Evolutionary conservation across 2,888 invertebrate genomes (phyloP), one percentile per base, ranked within the genome.

Genomic region (Caprella mutica): DNA sequence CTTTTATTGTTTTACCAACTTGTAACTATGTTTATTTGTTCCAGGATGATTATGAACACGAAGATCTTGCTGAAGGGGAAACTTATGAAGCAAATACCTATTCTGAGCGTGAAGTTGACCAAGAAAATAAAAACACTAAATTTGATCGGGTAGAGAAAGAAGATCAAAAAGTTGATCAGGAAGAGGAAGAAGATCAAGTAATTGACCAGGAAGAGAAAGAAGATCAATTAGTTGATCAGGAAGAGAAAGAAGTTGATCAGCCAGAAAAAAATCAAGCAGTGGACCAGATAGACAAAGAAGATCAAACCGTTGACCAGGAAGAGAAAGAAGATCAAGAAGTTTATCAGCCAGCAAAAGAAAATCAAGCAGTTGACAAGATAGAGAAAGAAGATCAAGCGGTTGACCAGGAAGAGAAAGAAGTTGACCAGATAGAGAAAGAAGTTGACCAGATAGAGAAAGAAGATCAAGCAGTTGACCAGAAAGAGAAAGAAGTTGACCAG

Each of bases 241-340:
- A 19, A 5, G 24, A 40, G 19, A 40, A 8, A 12, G 17, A 19
- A 14, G 19, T 19, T n/a, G n/a, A n/a, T n/a, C n/a, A n/a, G n/a
- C n/a, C n/a, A n/a, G n/a, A n/a, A n/a, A n/a, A n/a, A n/a, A n/a
- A n/a, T n/a, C n/a, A n/a, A n/a, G n/a, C n/a, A n/a, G n/a, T n/a
- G n/a, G n/a, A n/a, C n/a, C n/a, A n/a, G n/a, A n/a, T n/a, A n/a
- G 48, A 48, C 29, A 30, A 48, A 5, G 48, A 29, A 9, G 40
- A 9, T 19, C 17, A 40, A 40, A 19, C 40, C 21, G 40, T 19
- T 40, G 8, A 40, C 40, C 17, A 8, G 8, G 40, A 40, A 6
- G 21, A 8, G 14, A 21, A 8, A n/a, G 17, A 17, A 40, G 8
- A n/a, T n/a, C 5, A 5, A 19, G 40, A 12, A 19, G n/a, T 19